Evolutionary conservation across 2,797 vertebrate species (phyloP), one percentile per base, ranked within the genome.

Genomic region (Cetoscarus ocellatus): DNA sequence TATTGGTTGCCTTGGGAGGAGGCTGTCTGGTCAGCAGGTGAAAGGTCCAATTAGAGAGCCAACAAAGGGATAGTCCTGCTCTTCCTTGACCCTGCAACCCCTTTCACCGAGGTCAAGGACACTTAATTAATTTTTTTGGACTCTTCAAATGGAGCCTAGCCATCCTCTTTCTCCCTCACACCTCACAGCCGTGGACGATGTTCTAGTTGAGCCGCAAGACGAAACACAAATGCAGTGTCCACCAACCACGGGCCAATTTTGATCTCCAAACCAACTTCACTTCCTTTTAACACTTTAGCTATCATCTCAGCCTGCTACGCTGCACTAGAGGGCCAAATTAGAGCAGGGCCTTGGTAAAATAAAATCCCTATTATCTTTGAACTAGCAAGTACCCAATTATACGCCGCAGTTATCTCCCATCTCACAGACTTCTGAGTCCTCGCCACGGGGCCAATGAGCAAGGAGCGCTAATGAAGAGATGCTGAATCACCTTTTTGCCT

Each of bases 321-420:
- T 57, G 52, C 50, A 80, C 82, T 75, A 75, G 84, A 85, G 86
- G 79, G 84, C 82, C 74, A 82, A 89, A 90, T 86, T 86, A 88
- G 73, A 86, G 65, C 67, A 58, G 75, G 76, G n/a, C 71, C 80
- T 67, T 66, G 67, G 81, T 83, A 66, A 89, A 89, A 84, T 84
- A 86, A 83, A 88, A 77, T 73, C 83, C 86, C 82, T 74, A 84
- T 91, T 89, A 90, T 91, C 86, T 89, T 86, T 89, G 84, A 91
- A 89, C 83, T 81, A 81, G 85, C 86, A 85, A 85, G 79, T 83
- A 77, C 77, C 85, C 86, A 91, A 89, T 91, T 89, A 88, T 86
- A 81, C 52, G 69, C 52, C 70, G 45, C 67, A 38, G 75, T 84
- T 88, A 88, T 90, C 83, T 85, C 71, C 62, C 72, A 88, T 88